Evolutionary conservation across 2,888 invertebrate species (phyloP), one percentile per base, ranked within the genome.

Genomic region (Morinoia aosen): DNA sequence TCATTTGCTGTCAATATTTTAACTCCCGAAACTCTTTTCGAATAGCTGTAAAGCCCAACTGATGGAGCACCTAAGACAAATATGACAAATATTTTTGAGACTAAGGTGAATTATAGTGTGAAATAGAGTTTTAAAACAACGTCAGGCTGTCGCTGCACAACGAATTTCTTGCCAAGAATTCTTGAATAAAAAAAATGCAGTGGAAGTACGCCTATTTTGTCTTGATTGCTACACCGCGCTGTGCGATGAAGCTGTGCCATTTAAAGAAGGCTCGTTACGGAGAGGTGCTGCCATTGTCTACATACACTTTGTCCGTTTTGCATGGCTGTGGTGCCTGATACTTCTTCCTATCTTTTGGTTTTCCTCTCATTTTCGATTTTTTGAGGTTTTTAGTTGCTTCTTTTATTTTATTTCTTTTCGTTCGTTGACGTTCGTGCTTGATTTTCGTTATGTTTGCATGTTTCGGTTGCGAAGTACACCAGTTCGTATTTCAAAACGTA

Each of bases 401-500:
- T 76, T 48, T 76, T 76, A 76, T 76, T 76, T 33, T 8, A 90
- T 40, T 90, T 40, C 40, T 10, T 40, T 48, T 90, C 40, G 39
- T 48, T 90, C 7, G 64, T 64, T 90, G 40, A 39, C 39, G 90
- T 48, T 3, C 90, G 12, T 90, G 90, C 48, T 90, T 90, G 40
- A 16, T 90, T 16, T 90, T 39, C 8, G 11, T 90, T 90, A 8
- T 90, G 56, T 39, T 93, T 57, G 93, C 93, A 93, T 93, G 93
- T 93, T 93, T 93, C n/a, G 3, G 93, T 93, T 93, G 8, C 25
- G 33, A 93, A 57, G n/a, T 56, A 93, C 93, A 58, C 93, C 93
- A 93, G 58, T 56, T 93, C 57, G 93, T 93, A 93, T 93, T 93
- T 93, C 93, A 93, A 93, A 93, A 93, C 57, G 56, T 93, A 57